phyloP scores from a whole-genome alignment of 2,113 vertebrate genomes.

The Gallinago media region DNA sequence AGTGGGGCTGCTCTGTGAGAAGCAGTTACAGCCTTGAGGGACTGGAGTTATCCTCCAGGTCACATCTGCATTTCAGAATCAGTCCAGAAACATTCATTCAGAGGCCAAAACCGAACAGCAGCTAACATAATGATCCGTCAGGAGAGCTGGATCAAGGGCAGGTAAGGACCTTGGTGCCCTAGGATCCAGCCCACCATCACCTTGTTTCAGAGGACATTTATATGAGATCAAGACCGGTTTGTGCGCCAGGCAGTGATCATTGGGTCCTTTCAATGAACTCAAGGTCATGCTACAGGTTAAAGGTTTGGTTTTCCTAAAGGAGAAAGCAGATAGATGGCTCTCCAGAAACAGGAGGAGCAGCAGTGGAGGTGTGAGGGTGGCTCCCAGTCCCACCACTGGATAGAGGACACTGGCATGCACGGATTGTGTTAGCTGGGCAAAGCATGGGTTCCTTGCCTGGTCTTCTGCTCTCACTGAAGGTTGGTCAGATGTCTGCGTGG shows the following conservation, averaged over 20 bases:
- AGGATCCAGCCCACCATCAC: not conserved
- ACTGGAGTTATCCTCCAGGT: not conserved
- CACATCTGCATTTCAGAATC: conserved; percentile 7
- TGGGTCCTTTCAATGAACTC: not conserved
- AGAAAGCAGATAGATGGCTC: not conserved
- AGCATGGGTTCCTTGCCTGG: not conserved
- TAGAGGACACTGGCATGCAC: not conserved
- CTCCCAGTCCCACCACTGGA: not conserved
- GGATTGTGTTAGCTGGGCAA: not conserved
- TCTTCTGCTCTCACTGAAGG: not conserved
- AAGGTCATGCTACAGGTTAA: not conserved
- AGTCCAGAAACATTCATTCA: conserved; percentile 2
- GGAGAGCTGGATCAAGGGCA: not conserved
- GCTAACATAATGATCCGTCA: not conserved
- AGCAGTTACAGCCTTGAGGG: not conserved
- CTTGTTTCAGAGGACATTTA: not conserved
- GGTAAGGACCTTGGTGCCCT: not conserved
- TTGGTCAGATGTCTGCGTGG: not conserved
- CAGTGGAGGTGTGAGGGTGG: rapidly evolving
- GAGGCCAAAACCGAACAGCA: not conserved
- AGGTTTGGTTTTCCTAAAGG: not conserved
- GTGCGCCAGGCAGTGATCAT: not conserved
- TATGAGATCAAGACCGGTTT: not conserved
- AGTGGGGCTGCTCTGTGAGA: not conserved
- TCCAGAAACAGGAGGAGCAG: not conserved